Evolutionary conservation across 1,140 invertebrate species (phyloP).

Genomic region (Scaptomyza graminum): DNA sequence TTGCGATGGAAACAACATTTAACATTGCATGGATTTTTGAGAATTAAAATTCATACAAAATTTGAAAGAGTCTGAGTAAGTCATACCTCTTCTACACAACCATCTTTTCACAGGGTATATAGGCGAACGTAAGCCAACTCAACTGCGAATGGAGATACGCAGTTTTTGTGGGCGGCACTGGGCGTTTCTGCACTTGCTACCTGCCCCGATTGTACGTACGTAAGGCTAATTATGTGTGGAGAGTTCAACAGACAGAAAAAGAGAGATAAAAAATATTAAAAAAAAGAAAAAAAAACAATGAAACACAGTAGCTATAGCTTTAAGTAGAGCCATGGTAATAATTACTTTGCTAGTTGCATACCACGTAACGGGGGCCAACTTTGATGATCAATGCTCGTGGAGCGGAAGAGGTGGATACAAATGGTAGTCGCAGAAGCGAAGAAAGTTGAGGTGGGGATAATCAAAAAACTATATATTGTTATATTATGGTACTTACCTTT

Average conservation of each 20-base stretch:
- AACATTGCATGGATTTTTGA: too few species aligned
- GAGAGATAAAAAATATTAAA: constrained; percentile 15
- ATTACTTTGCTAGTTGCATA: constrained; percentile 50
- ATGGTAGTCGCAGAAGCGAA: constrained; percentile 12
- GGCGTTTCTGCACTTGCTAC: constrained; percentile 46
- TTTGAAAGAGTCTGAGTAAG: too few species aligned
- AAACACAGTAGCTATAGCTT: constrained; percentile 2
- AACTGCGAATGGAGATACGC: constrained; percentile 40
- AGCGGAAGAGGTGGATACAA: constrained; percentile 39
- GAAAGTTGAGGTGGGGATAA: background rate
- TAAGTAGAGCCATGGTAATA: constrained; percentile 19
- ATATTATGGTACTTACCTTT: constrained; percentile 66
- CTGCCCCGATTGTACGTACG: constrained; percentile 51
- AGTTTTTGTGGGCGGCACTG: constrained; percentile 39
- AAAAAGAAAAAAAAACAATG: constrained; percentile 47
- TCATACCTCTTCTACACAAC: background rate
- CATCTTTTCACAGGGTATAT: constrained; percentile 18
- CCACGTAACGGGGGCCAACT: constrained; percentile 28
- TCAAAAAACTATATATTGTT: background rate
- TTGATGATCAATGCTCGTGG: constrained; percentile 40
- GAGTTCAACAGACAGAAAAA: constrained; percentile 24
- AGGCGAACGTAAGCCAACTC: constrained; percentile 21
- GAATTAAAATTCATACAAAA: too few species aligned
- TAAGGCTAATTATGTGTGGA: constrained; percentile 67
- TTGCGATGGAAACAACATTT: too few species aligned